Percentiles rank a stretch among this genome's conserved stretches.
Conservation (phyloP, 1,140 invertebrate species). For the Trialeurodes vaporariorum region DNA sequence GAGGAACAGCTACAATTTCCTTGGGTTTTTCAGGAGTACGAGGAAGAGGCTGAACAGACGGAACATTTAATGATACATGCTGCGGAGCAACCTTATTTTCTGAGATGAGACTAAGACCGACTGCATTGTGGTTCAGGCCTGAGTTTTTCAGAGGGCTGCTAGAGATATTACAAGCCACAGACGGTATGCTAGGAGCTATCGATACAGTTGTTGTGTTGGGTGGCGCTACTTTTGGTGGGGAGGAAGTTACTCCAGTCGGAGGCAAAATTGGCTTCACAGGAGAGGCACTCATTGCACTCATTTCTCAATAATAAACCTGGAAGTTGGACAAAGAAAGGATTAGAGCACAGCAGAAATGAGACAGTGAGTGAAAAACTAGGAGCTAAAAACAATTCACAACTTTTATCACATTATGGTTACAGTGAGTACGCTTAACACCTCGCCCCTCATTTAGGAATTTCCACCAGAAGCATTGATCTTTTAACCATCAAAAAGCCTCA, state of each 20-base stretch:
- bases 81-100: slow-evolving; percentile 17
- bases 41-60: slow-evolving; percentile 14
- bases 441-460: too few relatives aligned
- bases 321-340: too few relatives aligned
- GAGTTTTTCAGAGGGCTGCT: slow-evolving; percentile 9
- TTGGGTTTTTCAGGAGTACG: slow-evolving; percentile 19
- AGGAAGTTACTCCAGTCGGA: slow-evolving; percentile 7
- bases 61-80: background rate
- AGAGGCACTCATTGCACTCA: slow-evolving; percentile 27
- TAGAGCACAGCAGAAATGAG: too few relatives aligned
- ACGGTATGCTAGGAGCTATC: background rate
- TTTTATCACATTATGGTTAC: too few relatives aligned
- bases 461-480: too few relatives aligned
- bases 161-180: background rate
- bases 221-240: slow-evolving; percentile 9
- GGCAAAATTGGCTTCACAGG: slow-evolving; percentile 18
- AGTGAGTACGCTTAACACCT: too few relatives aligned
- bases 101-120: slow-evolving; percentile 21
- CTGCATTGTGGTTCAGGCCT: slow-evolving; percentile 9
- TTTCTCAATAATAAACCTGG: slow-evolving; percentile 9
- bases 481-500: too few relatives aligned
- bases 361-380: too few relatives aligned
- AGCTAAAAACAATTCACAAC: too few relatives aligned
- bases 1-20: background rate
- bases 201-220: background rate